These are phyloP conservation scores for Momotus momota DNA, from an alignment of 2,797 vertebrate species.

Conservation along the genomic window DNA sequence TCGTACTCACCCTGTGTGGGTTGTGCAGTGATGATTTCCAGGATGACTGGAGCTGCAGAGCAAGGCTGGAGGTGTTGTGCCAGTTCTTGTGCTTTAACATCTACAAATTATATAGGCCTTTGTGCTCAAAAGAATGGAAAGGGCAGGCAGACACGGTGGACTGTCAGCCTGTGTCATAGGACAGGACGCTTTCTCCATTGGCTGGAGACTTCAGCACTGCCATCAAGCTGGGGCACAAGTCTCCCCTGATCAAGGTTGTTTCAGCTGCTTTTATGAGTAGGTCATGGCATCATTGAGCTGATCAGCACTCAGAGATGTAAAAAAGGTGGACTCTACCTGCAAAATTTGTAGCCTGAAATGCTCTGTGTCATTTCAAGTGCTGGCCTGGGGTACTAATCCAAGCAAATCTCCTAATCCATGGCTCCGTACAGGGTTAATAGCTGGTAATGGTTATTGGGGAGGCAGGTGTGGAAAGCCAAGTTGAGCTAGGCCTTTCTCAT, in stretches of 20 bases:
- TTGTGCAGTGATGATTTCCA: not conserved
- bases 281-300: not conserved
- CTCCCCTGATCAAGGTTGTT: not conserved
- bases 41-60: not conserved
- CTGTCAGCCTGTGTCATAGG: not conserved
- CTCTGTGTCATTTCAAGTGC: not conserved
- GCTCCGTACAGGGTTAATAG: not conserved
- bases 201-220: not conserved
- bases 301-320: not conserved
- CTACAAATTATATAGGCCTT: not conserved
- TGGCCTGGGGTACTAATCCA: not conserved
- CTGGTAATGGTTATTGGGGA: not conserved
- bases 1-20: accelerated
- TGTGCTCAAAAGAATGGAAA: not conserved
- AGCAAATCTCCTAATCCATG: not conserved
- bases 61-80: not conserved
- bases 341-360: not conserved
- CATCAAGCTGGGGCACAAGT: not conserved
- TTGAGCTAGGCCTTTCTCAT: not conserved
- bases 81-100: not conserved
- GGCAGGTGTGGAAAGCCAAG: not conserved
- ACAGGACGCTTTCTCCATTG: not conserved
- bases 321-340: not conserved
- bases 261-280: not conserved
- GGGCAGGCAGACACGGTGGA: not conserved